Base-by-base conservation (phyloP, 2,797 vertebrate species). In the Acipenser oxyrinchus region DNA sequence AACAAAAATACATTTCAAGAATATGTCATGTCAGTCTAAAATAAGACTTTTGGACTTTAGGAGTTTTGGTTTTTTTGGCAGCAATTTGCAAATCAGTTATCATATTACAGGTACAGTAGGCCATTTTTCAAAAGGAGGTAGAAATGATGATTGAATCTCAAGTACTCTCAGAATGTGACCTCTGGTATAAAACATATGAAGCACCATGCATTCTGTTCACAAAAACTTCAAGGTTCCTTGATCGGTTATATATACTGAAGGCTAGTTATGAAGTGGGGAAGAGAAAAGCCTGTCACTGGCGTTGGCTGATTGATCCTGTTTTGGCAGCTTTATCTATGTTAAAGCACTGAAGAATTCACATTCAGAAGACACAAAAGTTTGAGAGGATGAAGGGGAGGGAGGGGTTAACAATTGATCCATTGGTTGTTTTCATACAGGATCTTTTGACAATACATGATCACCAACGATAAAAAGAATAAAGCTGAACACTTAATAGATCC, bases 211-310 rank as follows among this genome's bases (percentile, higher is more conserved):
- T 63, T 64, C 67, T 74, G 74, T 71, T 64, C 75, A 71, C 57
- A 76, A 83, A 66, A 58, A 62, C 6, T 67, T 68, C 66, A 69
- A 13, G 60, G 67, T 62, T 71, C 60, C 70, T 78, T 76, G 74
- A 82, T 78, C 72, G 75, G 55, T 13, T 67, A 67, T 67, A 69
- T 72, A 70, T 68, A 77, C 77, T 76, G 58, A 64, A 64, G 75
- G 79, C 73, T 63, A 37, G 23, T 37, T 37, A 52, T 69, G 66
- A 57, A 72, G 69, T 61, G 62, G 63, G 3, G 64, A n/a, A 65
- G 18, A 73, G 50, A 1, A 64, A 69, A 67, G 66, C 4, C 52
- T 37, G 11, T 64, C 70, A 72, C 73, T 75, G 67, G 64, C 65
- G 68, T 8, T 10, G 51, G 69, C 57, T 65, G 49, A 74, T 74